A percentile compares a stretch with the other conserved stretches of the same genome.
These are phyloP conservation scores for Galeruca laticollis DNA, from an alignment of 2,888 invertebrate species.

Conservation along the genomic window DNA sequence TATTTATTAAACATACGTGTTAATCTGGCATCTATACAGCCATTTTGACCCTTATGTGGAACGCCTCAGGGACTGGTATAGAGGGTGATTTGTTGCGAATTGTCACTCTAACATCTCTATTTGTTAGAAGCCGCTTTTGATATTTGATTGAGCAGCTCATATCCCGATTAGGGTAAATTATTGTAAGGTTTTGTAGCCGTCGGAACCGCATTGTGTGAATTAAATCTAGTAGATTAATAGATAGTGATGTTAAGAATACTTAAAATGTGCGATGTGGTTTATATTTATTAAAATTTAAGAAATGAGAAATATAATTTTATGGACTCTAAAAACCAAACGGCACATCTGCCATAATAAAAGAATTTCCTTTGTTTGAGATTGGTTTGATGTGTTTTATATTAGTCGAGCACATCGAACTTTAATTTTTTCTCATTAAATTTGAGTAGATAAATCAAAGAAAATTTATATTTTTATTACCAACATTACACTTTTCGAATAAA, in stretches of 20 bases:
- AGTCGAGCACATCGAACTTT: background rate
- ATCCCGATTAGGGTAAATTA: constrained; percentile 58
- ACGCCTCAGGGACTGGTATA: constrained; percentile 20
- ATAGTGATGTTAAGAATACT: constrained; percentile 9
- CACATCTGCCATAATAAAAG: background rate
- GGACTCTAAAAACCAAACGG: background rate
- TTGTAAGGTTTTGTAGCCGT: constrained; percentile 48
- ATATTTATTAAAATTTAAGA: background rate
- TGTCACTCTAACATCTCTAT: constrained; percentile 65
- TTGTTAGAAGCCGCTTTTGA: constrained; percentile 62
- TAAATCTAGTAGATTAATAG: constrained; percentile 34
- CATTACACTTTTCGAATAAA: no score
- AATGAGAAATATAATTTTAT: background rate
- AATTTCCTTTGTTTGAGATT: background rate
- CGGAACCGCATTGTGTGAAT: constrained; percentile 32
- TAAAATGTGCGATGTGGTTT: background rate
- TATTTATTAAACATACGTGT: constrained; percentile 70
- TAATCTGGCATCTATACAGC: constrained; percentile 62
- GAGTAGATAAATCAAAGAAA: no score
- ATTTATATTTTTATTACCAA: no score
- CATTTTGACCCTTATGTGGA: constrained; percentile 46
- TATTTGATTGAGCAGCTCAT: constrained; percentile 64
- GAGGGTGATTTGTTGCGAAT: constrained; percentile 61
- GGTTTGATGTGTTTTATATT: background rate
- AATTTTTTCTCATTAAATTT: no score